phyloP scores from a whole-genome alignment of 2,113 vertebrate species.

The Oreotragus oreotragus region DNA sequence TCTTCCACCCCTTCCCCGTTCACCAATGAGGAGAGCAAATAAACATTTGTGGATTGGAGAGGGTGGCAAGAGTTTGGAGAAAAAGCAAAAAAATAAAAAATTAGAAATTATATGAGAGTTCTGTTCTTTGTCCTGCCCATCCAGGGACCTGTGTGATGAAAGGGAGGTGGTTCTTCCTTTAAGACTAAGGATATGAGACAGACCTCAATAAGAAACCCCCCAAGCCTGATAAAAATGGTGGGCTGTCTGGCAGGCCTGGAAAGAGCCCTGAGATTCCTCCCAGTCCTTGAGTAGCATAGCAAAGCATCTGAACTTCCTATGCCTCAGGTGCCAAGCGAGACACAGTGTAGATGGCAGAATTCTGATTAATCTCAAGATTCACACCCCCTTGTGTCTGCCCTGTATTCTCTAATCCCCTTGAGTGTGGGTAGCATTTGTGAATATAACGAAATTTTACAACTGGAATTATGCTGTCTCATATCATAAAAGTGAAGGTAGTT shows the following conservation, averaged over 20 bases:
- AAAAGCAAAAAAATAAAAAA: not conserved
- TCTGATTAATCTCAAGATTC: not conserved
- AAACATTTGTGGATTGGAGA: not conserved
- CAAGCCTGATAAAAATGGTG: not conserved
- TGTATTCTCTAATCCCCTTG: not conserved
- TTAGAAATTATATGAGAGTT: not conserved
- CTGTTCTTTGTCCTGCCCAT: not conserved
- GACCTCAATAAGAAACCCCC: not conserved
- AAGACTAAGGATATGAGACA: not conserved
- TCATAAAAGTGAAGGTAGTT: not conserved
- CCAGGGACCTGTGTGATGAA: not conserved
- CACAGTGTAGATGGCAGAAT: not conserved
- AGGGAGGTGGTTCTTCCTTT: not conserved
- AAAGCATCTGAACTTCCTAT: not conserved
- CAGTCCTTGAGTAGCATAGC: not conserved
- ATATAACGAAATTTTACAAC: not conserved
- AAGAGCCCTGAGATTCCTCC: not conserved
- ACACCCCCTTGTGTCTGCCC: not conserved
- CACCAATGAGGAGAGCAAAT: not conserved
- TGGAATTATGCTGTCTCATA: not conserved
- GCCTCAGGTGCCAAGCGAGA: not conserved
- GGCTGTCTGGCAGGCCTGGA: not conserved
- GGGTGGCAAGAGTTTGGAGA: not conserved
- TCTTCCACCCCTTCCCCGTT: not conserved
- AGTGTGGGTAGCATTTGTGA: not conserved